A percentile compares a stretch with the other conserved stretches of the same genome.
Conservation (phyloP, 2,888 invertebrate species). For the Acrocera orbiculus region DNA sequence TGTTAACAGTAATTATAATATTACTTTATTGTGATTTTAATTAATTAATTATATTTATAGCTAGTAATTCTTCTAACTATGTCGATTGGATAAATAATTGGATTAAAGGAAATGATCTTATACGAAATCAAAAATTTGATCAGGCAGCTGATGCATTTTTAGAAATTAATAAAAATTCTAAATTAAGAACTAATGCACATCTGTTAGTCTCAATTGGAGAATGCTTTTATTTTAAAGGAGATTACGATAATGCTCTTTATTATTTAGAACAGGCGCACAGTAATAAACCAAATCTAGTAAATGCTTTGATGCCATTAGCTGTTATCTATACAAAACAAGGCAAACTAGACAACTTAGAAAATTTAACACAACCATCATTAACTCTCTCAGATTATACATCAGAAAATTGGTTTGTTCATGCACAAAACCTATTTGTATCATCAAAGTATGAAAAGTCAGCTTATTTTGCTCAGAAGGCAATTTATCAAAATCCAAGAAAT, state of each 20-base stretch:
- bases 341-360: constrained; percentile 41
- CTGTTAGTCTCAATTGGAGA: constrained; percentile 52
- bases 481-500: constrained; percentile 42
- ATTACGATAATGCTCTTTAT: constrained; percentile 43
- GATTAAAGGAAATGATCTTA: constrained; percentile 45
- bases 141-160: constrained; percentile 48
- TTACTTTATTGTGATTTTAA: not conserved
- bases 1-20: constrained; percentile 33
- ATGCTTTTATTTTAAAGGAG: constrained; percentile 53
- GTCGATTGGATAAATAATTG: constrained; percentile 41
- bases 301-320: constrained; percentile 47
- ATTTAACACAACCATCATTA: constrained; percentile 33
- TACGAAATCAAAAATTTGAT: constrained; percentile 47
- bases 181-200: constrained; percentile 47
- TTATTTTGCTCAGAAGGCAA: constrained; percentile 57
- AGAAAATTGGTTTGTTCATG: constrained; percentile 61
- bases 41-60: constrained; percentile 14
- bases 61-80: constrained; percentile 20
- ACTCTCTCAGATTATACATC: constrained; percentile 34
- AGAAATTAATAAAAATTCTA: constrained; percentile 44
- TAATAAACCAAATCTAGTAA: constrained; percentile 36
- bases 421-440: constrained; percentile 45
- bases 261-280: constrained; percentile 33
- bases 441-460: constrained; percentile 46
- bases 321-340: constrained; percentile 42